phyloP scores from a whole-genome alignment of 2,113 vertebrate species.

The Paradisaea rubra region DNA sequence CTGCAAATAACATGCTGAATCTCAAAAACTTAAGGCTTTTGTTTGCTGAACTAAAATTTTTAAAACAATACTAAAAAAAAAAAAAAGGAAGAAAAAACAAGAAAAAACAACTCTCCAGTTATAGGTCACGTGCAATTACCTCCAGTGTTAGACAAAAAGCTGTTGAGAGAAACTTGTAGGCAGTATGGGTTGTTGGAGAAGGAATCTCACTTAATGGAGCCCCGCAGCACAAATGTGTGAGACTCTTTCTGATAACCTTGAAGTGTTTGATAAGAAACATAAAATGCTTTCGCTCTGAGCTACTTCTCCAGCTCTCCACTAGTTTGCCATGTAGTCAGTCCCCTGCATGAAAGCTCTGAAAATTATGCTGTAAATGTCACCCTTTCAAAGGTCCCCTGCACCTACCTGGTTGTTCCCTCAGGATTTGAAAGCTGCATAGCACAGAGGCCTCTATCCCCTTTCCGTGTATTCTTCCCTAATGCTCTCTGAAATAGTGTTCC shows the following conservation, averaged over 20 bases:
- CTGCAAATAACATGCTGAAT: neutral
- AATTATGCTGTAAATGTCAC: neutral
- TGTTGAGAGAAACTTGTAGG: neutral
- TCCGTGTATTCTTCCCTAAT: neutral
- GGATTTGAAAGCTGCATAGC: neutral
- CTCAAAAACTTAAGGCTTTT: neutral
- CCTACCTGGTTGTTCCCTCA: neutral
- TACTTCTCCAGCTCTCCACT: neutral
- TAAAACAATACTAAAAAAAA: neutral
- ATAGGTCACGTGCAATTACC: neutral
- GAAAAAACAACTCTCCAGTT: neutral
- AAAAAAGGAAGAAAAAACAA: neutral
- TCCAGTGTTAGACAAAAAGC: constrained; percentile 12
- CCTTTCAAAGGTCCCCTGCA: neutral
- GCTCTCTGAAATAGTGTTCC: neutral
- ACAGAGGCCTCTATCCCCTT: neutral
- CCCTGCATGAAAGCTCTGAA: neutral
- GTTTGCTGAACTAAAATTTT: neutral
- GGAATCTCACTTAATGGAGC: neutral
- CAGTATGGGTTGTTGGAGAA: neutral
- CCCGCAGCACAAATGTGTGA: neutral
- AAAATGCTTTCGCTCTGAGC: constrained; percentile 8
- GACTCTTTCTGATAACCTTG: constrained; percentile 14
- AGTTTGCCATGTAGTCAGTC: neutral
- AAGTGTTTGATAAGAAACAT: constrained; percentile 12